phyloP scores from a whole-genome alignment of 2,113 vertebrate species.

The Rhinolophus ferrumequinum region DNA sequence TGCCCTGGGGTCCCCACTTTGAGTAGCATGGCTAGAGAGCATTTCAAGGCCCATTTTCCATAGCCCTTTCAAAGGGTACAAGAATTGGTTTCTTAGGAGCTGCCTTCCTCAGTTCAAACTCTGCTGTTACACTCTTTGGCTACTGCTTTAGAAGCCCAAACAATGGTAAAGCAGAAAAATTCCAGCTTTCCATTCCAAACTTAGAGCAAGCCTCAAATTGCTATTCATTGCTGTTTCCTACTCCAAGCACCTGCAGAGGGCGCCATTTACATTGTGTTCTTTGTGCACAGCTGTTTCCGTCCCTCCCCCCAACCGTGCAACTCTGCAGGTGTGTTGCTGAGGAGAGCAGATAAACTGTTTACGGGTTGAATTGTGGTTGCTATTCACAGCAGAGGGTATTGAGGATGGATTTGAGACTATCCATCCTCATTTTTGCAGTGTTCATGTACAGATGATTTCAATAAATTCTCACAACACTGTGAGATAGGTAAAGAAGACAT shows the following conservation, averaged over 20 bases:
- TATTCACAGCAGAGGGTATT: not conserved
- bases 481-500: not conserved
- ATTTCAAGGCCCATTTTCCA: not conserved
- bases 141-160: slow-evolving; percentile 5
- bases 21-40: not conserved
- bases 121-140: not conserved
- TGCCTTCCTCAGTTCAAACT: not conserved
- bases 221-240: not conserved
- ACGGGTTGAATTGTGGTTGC: not conserved
- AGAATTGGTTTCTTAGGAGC: not conserved
- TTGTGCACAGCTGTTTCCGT: not conserved
- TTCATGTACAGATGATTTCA: not conserved
- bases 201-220: not conserved
- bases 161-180: slow-evolving; percentile 9
- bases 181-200: not conserved
- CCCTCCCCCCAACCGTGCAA: not conserved
- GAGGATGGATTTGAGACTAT: not conserved
- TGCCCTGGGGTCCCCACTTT: not conserved
- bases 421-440: not conserved
- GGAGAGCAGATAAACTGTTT: not conserved
- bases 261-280: slow-evolving; percentile 17
- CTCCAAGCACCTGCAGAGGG: slow-evolving; percentile 35
- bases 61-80: not conserved
- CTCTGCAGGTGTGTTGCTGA: not conserved
- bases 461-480: not conserved